Percentiles rank a stretch among this genome's conserved stretches.
Conservation (phyloP, 2,888 invertebrate species). For the Cryptus armator region DNA sequence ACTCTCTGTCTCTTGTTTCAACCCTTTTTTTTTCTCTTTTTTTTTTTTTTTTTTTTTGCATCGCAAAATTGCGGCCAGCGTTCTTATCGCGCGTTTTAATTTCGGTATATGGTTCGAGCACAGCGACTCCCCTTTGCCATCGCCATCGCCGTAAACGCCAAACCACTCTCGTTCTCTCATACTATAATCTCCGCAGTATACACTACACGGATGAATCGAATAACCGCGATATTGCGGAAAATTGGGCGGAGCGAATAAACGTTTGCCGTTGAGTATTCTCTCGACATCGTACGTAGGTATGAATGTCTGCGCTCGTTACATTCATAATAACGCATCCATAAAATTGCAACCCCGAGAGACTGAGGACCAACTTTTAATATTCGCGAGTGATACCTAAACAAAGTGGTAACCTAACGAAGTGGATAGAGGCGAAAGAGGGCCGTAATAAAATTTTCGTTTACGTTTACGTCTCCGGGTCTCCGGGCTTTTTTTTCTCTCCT, state of each 20-base stretch:
- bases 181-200: slow-evolving; percentile 7
- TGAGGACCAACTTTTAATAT: slow-evolving; percentile 77
- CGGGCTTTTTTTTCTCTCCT: slow-evolving; percentile 23
- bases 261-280: neutral
- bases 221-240: slow-evolving; percentile 66
- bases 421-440: slow-evolving; percentile 74
- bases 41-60: slow-evolving; percentile 29
- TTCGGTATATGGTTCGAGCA: slow-evolving; percentile 29
- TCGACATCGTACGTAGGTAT: neutral
- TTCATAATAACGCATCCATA: neutral
- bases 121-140: slow-evolving; percentile 20
- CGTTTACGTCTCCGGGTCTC: slow-evolving; percentile 51
- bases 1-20: slow-evolving; percentile 1
- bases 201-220: slow-evolving; percentile 48
- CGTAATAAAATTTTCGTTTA: slow-evolving; percentile 78
- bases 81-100: slow-evolving; percentile 62
- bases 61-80: slow-evolving; percentile 53
- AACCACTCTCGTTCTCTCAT: slow-evolving; percentile 37
- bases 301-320: neutral
- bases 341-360: neutral
- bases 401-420: slow-evolving; percentile 81
- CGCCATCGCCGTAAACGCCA: slow-evolving; percentile 29
- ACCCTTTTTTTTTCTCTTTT: neutral
- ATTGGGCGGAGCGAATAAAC: slow-evolving; percentile 59
- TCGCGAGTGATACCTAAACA: slow-evolving; percentile 79